Evolutionary conservation across 2,113 vertebrate species (phyloP).

Genomic region (Caretta caretta): DNA sequence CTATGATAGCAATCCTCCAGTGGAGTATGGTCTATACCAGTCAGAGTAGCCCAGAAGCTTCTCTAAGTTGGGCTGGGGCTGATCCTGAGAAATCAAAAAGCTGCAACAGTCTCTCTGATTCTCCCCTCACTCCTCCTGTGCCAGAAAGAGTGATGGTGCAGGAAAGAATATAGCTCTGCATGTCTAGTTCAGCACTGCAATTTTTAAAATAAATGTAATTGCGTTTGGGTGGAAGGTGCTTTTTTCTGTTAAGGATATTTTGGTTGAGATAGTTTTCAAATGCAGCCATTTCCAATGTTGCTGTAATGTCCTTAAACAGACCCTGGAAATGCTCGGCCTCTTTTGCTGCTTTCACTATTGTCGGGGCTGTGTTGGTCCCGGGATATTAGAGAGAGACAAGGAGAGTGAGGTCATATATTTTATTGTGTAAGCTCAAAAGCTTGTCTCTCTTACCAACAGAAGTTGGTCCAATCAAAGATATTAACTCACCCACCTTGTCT

Average conservation of each 20-base stretch:
- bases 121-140: not conserved
- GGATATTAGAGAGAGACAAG: not conserved
- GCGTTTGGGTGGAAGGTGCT: not conserved
- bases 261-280: not conserved
- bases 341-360: not conserved
- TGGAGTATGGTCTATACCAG: not conserved
- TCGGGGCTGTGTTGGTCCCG: not conserved
- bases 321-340: not conserved
- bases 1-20: rapidly evolving
- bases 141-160: not conserved
- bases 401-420: not conserved
- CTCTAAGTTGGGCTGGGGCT: not conserved
- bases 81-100: not conserved
- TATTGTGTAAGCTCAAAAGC: not conserved
- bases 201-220: not conserved
- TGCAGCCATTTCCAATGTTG: not conserved
- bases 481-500: too few species aligned
- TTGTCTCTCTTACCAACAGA: too few species aligned
- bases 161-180: not conserved
- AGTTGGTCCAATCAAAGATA: too few species aligned
- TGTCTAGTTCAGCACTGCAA: rapidly evolving
- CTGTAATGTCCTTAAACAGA: not conserved
- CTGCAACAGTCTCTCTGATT: not conserved
- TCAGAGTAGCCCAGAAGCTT: not conserved
- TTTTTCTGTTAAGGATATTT: not conserved